Evolutionary conservation across 2,888 invertebrate species (phyloP).

Genomic region (Amphipyra tragopoginis): DNA sequence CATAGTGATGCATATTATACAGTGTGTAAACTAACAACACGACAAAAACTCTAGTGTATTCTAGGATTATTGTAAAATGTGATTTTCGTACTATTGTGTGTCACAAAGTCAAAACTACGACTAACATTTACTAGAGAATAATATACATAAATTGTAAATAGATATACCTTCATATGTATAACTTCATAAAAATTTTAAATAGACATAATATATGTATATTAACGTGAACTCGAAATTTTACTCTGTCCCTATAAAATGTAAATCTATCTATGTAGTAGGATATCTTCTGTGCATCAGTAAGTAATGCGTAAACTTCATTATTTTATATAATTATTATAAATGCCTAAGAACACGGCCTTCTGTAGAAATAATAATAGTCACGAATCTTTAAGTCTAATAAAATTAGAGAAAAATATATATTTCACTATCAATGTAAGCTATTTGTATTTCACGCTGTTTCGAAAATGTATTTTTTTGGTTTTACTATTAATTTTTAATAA

Average conservation of each 20-base stretch:
- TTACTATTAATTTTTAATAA: slow-evolving; percentile 58
- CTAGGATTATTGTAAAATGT: slow-evolving; percentile 11
- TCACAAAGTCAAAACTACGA: slow-evolving; percentile 1
- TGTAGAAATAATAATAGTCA: slow-evolving; percentile 67
- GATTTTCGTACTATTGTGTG: slow-evolving; percentile 3
- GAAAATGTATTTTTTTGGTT: slow-evolving; percentile 59
- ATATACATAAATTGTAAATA: slow-evolving; percentile 33
- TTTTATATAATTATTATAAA: slow-evolving; percentile 59
- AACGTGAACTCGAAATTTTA: slow-evolving; percentile 28
- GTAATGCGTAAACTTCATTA: slow-evolving; percentile 44
- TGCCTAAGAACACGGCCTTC: slow-evolving; percentile 85
- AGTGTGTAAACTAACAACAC: slow-evolving; percentile 1
- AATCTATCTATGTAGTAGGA: slow-evolving; percentile 46
- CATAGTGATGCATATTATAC: slow-evolving; percentile 4
- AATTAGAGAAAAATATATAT: slow-evolving; percentile 60
- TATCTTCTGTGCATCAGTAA: slow-evolving; percentile 45
- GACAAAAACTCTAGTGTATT: neutral
- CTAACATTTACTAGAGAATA: slow-evolving; percentile 17
- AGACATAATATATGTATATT: slow-evolving; percentile 37
- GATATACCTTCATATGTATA: slow-evolving; percentile 28
- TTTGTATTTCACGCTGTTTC: slow-evolving; percentile 82
- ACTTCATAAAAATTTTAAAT: slow-evolving; percentile 26
- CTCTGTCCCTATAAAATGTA: slow-evolving; percentile 48
- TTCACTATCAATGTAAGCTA: slow-evolving; percentile 75
- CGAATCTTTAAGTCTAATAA: slow-evolving; percentile 70